phyloP scores from a whole-genome alignment of 2,113 vertebrate species.

The Neolamprologus falcicula region DNA sequence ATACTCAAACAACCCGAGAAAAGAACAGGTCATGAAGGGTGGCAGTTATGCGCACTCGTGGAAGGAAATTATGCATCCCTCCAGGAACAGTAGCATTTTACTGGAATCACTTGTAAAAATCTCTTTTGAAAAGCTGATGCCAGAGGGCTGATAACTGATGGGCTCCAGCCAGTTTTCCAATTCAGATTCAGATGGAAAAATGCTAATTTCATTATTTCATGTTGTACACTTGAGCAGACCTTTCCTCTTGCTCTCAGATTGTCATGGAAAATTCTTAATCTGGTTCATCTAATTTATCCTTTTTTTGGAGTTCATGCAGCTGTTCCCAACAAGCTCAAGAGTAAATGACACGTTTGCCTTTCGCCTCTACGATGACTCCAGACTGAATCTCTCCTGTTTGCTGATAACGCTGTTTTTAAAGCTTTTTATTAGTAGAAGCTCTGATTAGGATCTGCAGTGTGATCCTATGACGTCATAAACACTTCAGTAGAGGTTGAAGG shows the following conservation, averaged over 20 bases:
- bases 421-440: background rate
- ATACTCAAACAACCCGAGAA: background rate
- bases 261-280: background rate
- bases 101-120: background rate
- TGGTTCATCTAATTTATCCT: background rate
- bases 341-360: background rate
- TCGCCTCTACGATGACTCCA: background rate
- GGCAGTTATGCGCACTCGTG: background rate
- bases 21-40: background rate
- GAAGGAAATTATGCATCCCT: background rate
- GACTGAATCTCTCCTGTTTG: background rate
- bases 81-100: background rate
- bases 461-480: background rate
- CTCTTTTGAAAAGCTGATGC: background rate
- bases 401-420: background rate
- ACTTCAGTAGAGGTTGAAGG: background rate
- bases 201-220: background rate
- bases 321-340: background rate
- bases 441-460: background rate
- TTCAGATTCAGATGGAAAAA: background rate
- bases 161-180: background rate
- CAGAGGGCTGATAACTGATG: background rate
- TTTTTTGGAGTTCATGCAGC: background rate
- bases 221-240: background rate
- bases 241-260: background rate